Percentiles rank a stretch among this genome's conserved stretches.
Conservation (phyloP, 1,140 invertebrate genomes). For the Adelges cooleyi region DNA sequence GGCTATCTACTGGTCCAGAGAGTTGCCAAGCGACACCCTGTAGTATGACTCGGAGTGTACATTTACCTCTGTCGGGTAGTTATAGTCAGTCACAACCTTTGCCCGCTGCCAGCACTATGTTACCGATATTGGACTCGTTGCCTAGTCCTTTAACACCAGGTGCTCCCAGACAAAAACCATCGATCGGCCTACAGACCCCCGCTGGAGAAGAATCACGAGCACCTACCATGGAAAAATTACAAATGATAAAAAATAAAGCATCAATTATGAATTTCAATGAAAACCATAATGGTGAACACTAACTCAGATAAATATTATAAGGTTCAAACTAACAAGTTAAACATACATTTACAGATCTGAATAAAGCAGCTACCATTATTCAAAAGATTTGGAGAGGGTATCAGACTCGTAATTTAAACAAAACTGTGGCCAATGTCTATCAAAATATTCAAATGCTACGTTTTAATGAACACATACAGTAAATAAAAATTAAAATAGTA, state of each 20-base stretch:
- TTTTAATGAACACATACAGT: slow-evolving; percentile 78
- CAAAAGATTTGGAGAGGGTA: slow-evolving; percentile 83
- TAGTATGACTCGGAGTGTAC: slow-evolving; percentile 21
- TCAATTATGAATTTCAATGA: slow-evolving; percentile 3
- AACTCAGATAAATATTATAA: too few relatives aligned
- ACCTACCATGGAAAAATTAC: slow-evolving; percentile 25
- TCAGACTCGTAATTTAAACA: slow-evolving; percentile 62
- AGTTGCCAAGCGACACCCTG: slow-evolving; percentile 12
- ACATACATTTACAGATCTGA: slow-evolving; percentile 38
- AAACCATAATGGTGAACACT: background rate
- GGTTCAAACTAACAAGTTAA: too few relatives aligned
- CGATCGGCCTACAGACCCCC: slow-evolving; percentile 13
- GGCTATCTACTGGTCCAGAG: slow-evolving; percentile 9
- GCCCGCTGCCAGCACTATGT: slow-evolving; percentile 67
- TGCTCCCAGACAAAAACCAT: slow-evolving; percentile 7
- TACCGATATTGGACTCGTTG: slow-evolving; percentile 70
- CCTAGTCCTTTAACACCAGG: slow-evolving; percentile 46
- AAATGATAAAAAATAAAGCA: slow-evolving; percentile 27
- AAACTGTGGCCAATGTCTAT: slow-evolving; percentile 56
- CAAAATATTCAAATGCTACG: slow-evolving; percentile 66
- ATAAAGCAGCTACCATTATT: slow-evolving; percentile 61
- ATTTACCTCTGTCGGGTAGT: slow-evolving; percentile 6
- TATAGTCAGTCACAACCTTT: slow-evolving; percentile 41
- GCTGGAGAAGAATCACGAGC: background rate
- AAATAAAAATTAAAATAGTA: slow-evolving; percentile 35